phyloP scores from a whole-genome alignment of 2,888 invertebrate genomes.

The Epirrhoe tristata region DNA sequence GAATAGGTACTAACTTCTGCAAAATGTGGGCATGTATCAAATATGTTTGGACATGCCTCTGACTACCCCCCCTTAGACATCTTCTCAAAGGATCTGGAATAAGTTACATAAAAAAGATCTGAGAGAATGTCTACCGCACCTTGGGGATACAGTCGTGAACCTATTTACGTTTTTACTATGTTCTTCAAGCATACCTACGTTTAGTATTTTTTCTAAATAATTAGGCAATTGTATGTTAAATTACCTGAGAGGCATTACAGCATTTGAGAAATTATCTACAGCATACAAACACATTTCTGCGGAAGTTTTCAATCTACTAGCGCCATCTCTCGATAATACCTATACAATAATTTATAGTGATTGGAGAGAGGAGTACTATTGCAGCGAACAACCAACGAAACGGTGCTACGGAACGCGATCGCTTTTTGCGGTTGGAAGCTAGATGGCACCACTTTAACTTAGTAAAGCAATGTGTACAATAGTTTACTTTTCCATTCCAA shows the following conservation, averaged over 20 bases:
- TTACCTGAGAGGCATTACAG: background rate
- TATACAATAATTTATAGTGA: background rate
- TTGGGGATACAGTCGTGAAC: too few species aligned
- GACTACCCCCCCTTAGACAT: too few species aligned
- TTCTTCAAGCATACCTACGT: background rate
- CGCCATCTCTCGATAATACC: slow-evolving; percentile 19
- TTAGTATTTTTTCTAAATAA: background rate
- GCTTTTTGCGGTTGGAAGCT: background rate
- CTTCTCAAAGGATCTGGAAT: too few species aligned
- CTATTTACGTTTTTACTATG: background rate
- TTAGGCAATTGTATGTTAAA: background rate
- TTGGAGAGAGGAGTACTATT: too few species aligned
- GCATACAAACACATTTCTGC: background rate
- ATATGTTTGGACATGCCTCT: too few species aligned
- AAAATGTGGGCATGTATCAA: too few species aligned
- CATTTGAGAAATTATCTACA: background rate
- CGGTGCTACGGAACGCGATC: background rate
- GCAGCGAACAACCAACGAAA: too few species aligned
- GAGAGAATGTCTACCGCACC: too few species aligned
- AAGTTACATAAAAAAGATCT: too few species aligned
- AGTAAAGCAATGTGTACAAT: background rate
- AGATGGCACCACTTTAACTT: slow-evolving; percentile 12
- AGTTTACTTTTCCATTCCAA: too few species aligned
- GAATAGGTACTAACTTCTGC: too few species aligned
- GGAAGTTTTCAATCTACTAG: background rate